Conservation (phyloP, 2,797 vertebrate species). For the Chromis chromis region DNA sequence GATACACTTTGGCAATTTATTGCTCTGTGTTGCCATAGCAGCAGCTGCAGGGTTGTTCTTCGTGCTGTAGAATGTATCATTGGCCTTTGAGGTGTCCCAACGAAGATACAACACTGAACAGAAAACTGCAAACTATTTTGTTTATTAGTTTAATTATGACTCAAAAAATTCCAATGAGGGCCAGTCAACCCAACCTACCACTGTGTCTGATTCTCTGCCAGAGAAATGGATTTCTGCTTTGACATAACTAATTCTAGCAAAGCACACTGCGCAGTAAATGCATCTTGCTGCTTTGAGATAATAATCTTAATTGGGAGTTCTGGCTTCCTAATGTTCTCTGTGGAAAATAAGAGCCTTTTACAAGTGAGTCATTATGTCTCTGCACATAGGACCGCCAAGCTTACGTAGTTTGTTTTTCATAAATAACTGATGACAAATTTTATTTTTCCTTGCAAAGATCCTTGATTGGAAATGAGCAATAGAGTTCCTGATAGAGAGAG, state of each 20-base stretch:
- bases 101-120: slow-evolving; percentile 3
- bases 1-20: slow-evolving; percentile 59
- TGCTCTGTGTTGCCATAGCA: slow-evolving; percentile 80
- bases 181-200: neutral
- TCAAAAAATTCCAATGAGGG: neutral
- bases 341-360: slow-evolving; percentile 37
- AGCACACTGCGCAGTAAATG: slow-evolving; percentile 45
- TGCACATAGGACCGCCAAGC: slow-evolving; percentile 2
- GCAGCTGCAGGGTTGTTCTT: slow-evolving; percentile 54
- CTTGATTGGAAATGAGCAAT: slow-evolving; percentile 16
- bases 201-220: slow-evolving; percentile 36
- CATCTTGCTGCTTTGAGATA: slow-evolving; percentile 63
- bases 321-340: slow-evolving; percentile 40
- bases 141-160: neutral
- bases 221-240: slow-evolving; percentile 50
- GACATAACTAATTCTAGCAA: slow-evolving; percentile 44
- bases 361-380: slow-evolving; percentile 33
- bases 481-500: neutral
- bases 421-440: slow-evolving; percentile 13
- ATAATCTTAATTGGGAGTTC: slow-evolving; percentile 61
- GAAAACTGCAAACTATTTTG: slow-evolving; percentile 26
- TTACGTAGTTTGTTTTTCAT: slow-evolving; percentile 30
- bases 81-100: slow-evolving; percentile 1
- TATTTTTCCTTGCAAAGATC: neutral
- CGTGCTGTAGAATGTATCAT: slow-evolving; percentile 24